A percentile compares a stretch with the other conserved stretches of the same genome.
These are phyloP conservation scores for Caerostris darwini DNA, from an alignment of 1,140 invertebrate species.

Conservation along the genomic window DNA sequence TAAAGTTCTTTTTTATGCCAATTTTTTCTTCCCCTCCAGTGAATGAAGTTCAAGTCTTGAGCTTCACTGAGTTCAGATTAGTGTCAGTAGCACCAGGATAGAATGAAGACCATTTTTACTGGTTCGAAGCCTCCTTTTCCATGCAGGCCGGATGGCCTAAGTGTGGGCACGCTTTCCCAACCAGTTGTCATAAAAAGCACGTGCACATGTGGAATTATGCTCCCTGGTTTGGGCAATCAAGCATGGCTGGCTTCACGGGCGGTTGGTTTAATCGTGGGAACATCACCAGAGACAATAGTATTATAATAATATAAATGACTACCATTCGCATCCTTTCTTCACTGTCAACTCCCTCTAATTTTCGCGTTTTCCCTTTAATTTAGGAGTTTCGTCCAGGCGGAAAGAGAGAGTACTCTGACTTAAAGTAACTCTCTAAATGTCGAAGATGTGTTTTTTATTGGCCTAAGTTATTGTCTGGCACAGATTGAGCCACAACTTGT, in stretches of 20 bases:
- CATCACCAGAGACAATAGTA: slow-evolving; percentile 47
- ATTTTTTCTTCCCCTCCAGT: neutral
- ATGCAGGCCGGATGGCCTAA: neutral
- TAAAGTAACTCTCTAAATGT: neutral
- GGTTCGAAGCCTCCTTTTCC: neutral
- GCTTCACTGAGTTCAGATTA: slow-evolving; percentile 57
- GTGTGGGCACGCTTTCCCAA: slow-evolving; percentile 22
- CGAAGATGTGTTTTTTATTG: slow-evolving; percentile 11
- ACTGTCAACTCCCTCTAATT: slow-evolving; percentile 36
- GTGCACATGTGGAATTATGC: slow-evolving; percentile 68
- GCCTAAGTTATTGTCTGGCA: neutral
- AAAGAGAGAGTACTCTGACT: slow-evolving; percentile 29
- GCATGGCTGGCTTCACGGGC: slow-evolving; percentile 33
- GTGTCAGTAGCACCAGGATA: slow-evolving; percentile 65
- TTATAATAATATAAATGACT: slow-evolving; percentile 54
- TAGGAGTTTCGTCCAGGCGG: slow-evolving; percentile 24
- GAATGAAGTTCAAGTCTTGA: slow-evolving; percentile 33
- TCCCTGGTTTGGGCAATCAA: slow-evolving; percentile 74
- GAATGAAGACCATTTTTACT: slow-evolving; percentile 52
- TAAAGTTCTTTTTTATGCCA: neutral
- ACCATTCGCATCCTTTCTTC: slow-evolving; percentile 53
- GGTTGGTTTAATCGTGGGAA: slow-evolving; percentile 68
- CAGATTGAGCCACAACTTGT: neutral
- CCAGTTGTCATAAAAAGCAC: slow-evolving; percentile 72
- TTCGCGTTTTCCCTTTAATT: slow-evolving; percentile 49